Conservation (phyloP, 2,797 vertebrate species). For the Phalloptychus januarius region DNA sequence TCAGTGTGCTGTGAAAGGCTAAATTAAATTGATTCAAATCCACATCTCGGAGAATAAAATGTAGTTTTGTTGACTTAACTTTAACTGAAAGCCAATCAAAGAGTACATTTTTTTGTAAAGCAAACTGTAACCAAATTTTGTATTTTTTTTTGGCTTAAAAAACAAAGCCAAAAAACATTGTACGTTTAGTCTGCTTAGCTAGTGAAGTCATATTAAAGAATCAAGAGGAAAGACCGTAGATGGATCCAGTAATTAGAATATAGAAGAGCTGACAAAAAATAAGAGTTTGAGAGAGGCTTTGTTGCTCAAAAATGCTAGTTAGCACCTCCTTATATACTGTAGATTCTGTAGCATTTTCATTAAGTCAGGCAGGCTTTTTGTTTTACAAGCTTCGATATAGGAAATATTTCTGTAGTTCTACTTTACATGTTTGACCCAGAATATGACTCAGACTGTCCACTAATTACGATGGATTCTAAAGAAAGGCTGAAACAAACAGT, state of each 20-base stretch:
- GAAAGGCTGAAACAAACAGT: neutral
- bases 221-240: neutral
- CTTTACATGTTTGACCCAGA: neutral
- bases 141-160: no score
- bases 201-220: neutral
- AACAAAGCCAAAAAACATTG: neutral
- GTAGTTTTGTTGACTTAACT: slow-evolving; percentile 11
- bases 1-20: slow-evolving; percentile 18
- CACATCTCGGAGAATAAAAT: slow-evolving; percentile 45
- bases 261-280: neutral
- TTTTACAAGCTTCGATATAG: neutral
- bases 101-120: neutral
- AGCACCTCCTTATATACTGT: neutral
- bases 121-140: neutral
- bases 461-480: neutral
- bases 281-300: neutral
- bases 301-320: neutral
- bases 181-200: no score
- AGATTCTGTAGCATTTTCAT: neutral
- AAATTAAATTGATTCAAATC: slow-evolving; percentile 44
- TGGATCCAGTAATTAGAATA: neutral
- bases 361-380: neutral
- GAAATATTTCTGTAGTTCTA: neutral
- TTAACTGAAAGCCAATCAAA: neutral
- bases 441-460: neutral